Conservation (phyloP, 2,797 vertebrate species). For the Lemur catta region DNA sequence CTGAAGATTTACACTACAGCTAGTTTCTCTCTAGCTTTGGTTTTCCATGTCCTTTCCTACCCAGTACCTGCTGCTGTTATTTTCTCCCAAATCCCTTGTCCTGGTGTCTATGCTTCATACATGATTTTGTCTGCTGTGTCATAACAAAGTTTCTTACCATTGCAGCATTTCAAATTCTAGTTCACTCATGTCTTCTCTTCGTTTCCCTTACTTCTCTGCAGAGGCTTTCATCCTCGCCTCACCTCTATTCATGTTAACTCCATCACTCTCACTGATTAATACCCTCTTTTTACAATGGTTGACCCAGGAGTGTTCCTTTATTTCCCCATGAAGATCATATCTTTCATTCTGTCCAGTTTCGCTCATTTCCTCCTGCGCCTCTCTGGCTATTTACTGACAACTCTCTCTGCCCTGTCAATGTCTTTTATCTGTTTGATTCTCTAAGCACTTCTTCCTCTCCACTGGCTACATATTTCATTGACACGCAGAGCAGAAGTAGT, state of each 20-base stretch:
- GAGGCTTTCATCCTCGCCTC: not conserved
- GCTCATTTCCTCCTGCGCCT: not conserved
- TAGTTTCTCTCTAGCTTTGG: not conserved
- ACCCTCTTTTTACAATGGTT: not conserved
- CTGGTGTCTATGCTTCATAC: not conserved
- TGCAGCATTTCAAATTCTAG: not conserved
- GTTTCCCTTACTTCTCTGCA: not conserved
- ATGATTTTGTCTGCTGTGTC: not conserved
- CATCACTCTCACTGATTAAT: not conserved
- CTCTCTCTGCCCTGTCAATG: not conserved
- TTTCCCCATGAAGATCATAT: not conserved
- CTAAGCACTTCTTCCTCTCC: not conserved
- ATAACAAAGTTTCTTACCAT: not conserved
- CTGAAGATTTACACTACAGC: conserved; percentile 28
- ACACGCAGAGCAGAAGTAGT: not conserved
- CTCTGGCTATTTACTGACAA: not conserved
- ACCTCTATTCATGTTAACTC: not conserved
- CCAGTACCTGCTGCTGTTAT: not conserved
- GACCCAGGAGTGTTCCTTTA: not conserved
- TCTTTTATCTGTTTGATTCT: not conserved
- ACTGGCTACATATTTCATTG: not conserved
- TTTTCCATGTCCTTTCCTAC: not conserved
- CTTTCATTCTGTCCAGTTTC: not conserved
- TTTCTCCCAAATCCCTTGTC: not conserved
- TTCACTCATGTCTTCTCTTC: not conserved